Base-by-base conservation (phyloP, 2,113 vertebrate species). In the Irena cyanogastra region DNA sequence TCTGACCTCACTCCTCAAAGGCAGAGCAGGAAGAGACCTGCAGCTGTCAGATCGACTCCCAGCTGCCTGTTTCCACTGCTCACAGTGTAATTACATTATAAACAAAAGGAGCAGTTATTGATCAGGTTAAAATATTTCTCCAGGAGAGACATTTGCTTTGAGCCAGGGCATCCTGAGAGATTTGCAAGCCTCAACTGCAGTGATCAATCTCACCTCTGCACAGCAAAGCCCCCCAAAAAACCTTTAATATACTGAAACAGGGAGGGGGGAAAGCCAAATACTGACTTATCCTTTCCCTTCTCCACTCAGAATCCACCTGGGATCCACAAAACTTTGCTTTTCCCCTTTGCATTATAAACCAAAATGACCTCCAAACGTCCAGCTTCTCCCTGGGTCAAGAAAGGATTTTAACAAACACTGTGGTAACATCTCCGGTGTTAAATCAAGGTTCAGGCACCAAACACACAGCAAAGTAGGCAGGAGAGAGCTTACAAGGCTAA, bases 51-150 rank as follows among this genome's bases (percentile, higher is more conserved):
- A 69, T 56, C 49, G 53, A 2, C 49, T 44, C 61, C 60, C 65
- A 57, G 3, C 35, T 79, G 39, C 33, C 19, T 5, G 0, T 76
- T 95, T 87, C 57, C 41, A 80, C 35, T 50, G 66, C 31, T 86
- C 53, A 27, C 37, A 21, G 7, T 3, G 14, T 27, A 88, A 83
- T 87, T 88, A 80, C 53, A 77, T 90, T 66, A 72, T 83, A 92
- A 93, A 69, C 79, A 80, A 86, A 82, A 88, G 42, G 13, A 79
- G 37, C n/a, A 76, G 37, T 24, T 90, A 90, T 83, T 92, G 90
- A 94, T 86, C 85, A 76, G 66, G 65, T 90, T 74, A 74, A 93
- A 88, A 76, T 90, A 94, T 72, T 95, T 92, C 13, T 6, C 52
- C 33, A 33, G 39, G 72, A 90, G 42, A 61, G 33, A 63, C 1